Evolutionary conservation across 1,140 invertebrate genomes (phyloP), one percentile per base, ranked within the genome.

Genomic region (Megathymus violae): DNA sequence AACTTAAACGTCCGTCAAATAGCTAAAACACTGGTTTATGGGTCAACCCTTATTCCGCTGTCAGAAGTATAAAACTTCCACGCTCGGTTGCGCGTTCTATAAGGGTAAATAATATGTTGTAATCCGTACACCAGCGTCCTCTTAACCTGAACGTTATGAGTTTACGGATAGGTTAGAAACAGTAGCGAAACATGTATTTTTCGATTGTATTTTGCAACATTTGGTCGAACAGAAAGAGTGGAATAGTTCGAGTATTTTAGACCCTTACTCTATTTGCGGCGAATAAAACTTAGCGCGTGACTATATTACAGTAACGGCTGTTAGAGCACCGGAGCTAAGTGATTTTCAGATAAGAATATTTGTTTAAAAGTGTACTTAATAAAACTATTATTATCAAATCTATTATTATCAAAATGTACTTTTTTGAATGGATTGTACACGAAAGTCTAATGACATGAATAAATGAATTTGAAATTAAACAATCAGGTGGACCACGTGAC

Each of bases 71-170:
- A 82, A 82, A 83, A 85, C 70, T 82, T 77, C 80, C 76, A 78
- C 75, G 77, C 67, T 70, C 66, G 51, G 71, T 75, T 79, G 71
- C 73, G 65, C 74, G 71, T 63, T 67, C 69, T 78, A 80, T 73
- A 80, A 44, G 76, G 76, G 82, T 85, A 84, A 88, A 85, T 85
- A 85, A 85, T 81, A 80, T 88, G 74, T 85, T 88, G 85, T 86
- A 88, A 88, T 86, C 79, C 85, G 44, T 63, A 73, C 74, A 74
- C 64, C 76, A 77, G 56, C 73, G 66, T 66, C 79, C 83, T 80
- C 74, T 86, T 80, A 78, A 78, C 74, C 69, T 40, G 69, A 70
- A 59, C 69, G 71, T 68, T 73, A 80, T 80, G 82, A 81, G 69
- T 82, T 82, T 63, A 38, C 62, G 71, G 27, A 70, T 74, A 85